A percentile compares a stretch with the other conserved stretches of the same genome.
Evolutionary conservation across 2,888 invertebrate genomes (phyloP).

Genomic region (Melanophora roralis): DNA sequence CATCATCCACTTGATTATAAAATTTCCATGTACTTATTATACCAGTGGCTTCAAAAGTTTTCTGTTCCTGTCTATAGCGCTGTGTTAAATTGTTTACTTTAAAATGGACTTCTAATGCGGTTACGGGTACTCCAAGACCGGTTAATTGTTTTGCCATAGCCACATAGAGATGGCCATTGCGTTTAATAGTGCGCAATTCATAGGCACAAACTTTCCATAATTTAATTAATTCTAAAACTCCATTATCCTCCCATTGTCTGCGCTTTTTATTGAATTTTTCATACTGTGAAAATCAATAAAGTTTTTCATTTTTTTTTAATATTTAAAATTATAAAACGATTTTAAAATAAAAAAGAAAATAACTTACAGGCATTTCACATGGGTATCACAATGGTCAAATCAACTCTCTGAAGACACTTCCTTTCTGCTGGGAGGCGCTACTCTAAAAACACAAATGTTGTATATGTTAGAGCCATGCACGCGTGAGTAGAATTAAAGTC

Average conservation of each 20-base stretch:
- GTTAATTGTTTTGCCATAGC: slow-evolving; percentile 77
- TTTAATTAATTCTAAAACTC: slow-evolving; percentile 75
- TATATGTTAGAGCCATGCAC: slow-evolving; percentile 57
- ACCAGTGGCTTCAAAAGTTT: slow-evolving; percentile 75
- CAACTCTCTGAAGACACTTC: slow-evolving; percentile 64
- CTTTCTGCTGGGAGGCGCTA: slow-evolving; percentile 37
- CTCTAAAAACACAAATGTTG: slow-evolving; percentile 52
- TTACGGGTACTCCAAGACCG: slow-evolving; percentile 75
- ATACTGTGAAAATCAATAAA: slow-evolving; percentile 66
- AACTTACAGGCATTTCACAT: slow-evolving; percentile 75
- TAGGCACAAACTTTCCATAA: slow-evolving; percentile 77
- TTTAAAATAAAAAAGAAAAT: not conserved
- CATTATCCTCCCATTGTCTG: slow-evolving; percentile 77
- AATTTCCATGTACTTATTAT: slow-evolving; percentile 76
- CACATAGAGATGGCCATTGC: slow-evolving; percentile 77
- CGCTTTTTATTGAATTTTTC: slow-evolving; percentile 77
- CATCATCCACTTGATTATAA: slow-evolving; percentile 76
- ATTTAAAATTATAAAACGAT: not conserved
- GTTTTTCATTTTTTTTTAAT: not conserved
- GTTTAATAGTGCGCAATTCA: slow-evolving; percentile 76
- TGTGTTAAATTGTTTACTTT: slow-evolving; percentile 76
- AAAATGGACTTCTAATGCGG: slow-evolving; percentile 76
- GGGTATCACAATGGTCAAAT: slow-evolving; percentile 73
- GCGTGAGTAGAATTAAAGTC: slow-evolving; percentile 24
- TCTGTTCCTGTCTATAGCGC: slow-evolving; percentile 75